These are phyloP conservation scores for Brienomyrus longianalis DNA, from an alignment of 2,113 vertebrate species.

Conservation along the genomic window DNA sequence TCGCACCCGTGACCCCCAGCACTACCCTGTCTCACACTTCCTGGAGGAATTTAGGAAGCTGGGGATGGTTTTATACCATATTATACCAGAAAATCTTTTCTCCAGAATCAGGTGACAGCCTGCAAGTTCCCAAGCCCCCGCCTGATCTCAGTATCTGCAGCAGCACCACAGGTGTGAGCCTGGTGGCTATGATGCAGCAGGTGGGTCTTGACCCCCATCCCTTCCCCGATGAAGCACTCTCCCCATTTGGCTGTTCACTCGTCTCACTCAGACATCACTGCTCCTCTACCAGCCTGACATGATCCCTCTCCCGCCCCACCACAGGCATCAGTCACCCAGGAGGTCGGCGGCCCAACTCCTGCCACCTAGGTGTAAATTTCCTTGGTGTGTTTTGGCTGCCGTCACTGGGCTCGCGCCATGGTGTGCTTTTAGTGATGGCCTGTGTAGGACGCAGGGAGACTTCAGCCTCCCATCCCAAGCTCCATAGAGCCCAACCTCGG, in stretches of 20 bases:
- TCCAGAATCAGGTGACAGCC: conserved; percentile 31
- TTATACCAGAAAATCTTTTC: conserved; percentile 37
- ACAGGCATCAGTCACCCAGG: background rate
- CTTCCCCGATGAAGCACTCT: background rate
- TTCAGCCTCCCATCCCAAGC: background rate
- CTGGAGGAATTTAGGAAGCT: conserved; percentile 48
- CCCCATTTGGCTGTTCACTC: background rate
- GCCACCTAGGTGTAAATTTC: background rate
- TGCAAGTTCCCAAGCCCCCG: background rate
- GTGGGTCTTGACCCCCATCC: background rate
- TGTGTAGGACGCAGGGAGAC: background rate
- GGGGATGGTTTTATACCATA: background rate
- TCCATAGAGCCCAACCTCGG: background rate
- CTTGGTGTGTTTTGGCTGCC: background rate
- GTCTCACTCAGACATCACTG: background rate
- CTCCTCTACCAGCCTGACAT: background rate
- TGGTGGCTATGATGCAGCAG: background rate
- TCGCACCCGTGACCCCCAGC: conserved; percentile 47
- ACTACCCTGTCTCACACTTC: conserved; percentile 49
- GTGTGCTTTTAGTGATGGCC: background rate
- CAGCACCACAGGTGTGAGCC: background rate
- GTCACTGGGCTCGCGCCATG: background rate
- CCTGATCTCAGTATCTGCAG: background rate
- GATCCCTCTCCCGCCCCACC: background rate
- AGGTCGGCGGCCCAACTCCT: background rate